Evolutionary conservation across 2,113 vertebrate species (phyloP), one percentile per base, ranked within the genome.

Genomic region (Cyprinodon variegatus): DNA sequence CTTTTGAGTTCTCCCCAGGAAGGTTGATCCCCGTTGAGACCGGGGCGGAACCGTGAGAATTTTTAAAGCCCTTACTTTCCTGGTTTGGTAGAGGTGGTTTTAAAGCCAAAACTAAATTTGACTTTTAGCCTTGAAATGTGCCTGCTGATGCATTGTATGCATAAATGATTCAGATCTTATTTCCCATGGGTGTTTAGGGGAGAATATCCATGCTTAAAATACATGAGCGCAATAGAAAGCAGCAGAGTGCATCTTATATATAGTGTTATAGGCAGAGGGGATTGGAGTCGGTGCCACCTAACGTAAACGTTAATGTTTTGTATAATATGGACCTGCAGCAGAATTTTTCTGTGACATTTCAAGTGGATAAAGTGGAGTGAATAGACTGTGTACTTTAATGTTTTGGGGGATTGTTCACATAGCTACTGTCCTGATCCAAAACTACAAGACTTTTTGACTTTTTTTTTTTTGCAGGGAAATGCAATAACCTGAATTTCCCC

Each of bases 1-100:
- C 63, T 70, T 84, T 75, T 46, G 38, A 85, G 72, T 72, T 65
- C 68, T 77, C 81, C 37, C 63, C 65, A 48, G 64, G 79, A 78
- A 67, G 20, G 61, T 59, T 65, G 67, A 72, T 77, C 60, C 50
- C 68, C 72, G 68, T 76, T 81, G 79, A 45, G 78, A 82, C 60
- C 40, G 17, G 20, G 59, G 38, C 3, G n/a, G 38, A 69, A 76
- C 73, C 65, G 67, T 75, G 70, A 68, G 53, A 50, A 83, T 69
- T 73, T 71, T 79, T 70, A 72, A 74, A 83, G 45, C 45, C 36
- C 63, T 78, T 50, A 29, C 43, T 17, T 11, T 77, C 60, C 67
- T 46, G 67, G 12, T 43, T 46, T 11, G 60, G 48, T 60, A 9
- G 72, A 75, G 50, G 9, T 15, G 76, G 4, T 22, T 61, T 70